phyloP scores from a whole-genome alignment of 1,140 invertebrate genomes.

The Zaprionus ghesquierei region DNA sequence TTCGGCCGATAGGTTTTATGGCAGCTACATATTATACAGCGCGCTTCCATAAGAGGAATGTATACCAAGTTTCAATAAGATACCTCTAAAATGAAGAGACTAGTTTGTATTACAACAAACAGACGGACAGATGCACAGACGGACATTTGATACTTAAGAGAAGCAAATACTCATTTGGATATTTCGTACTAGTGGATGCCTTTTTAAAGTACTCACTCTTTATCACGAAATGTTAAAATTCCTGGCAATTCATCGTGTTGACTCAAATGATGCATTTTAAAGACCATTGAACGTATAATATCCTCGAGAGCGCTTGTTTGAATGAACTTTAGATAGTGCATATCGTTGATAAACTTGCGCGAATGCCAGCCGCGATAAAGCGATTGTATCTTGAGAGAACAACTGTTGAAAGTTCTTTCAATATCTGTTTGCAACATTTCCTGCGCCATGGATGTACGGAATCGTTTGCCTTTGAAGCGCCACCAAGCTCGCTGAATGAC shows the following conservation, averaged over 20 bases:
- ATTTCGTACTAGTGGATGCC: too few species aligned
- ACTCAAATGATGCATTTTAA: constrained; percentile 30
- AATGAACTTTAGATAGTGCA: constrained; percentile 5
- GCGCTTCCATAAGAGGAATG: too few species aligned
- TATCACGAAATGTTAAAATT: not conserved
- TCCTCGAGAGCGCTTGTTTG: constrained; percentile 27
- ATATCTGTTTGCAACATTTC: constrained; percentile 3
- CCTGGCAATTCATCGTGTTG: constrained; percentile 41
- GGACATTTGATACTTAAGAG: too few species aligned
- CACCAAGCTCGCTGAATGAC: constrained; percentile 50
- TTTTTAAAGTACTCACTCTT: constrained; percentile 1
- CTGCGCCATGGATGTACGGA: not conserved
- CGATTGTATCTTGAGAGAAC: constrained; percentile 41
- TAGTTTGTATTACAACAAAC: too few species aligned
- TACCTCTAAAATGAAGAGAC: too few species aligned
- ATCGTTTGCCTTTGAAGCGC: not conserved
- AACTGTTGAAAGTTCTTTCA: not conserved
- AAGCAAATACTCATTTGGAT: too few species aligned
- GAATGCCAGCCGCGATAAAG: constrained; percentile 56
- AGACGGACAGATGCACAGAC: too few species aligned
- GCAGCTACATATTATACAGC: too few species aligned
- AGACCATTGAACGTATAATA: constrained; percentile 27
- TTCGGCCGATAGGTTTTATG: too few species aligned
- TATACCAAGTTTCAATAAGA: too few species aligned
- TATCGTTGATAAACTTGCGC: constrained; percentile 42